Evolutionary conservation across 2,888 invertebrate species (phyloP), one percentile per base, ranked within the genome.

Genomic region (Cryptus armator): DNA sequence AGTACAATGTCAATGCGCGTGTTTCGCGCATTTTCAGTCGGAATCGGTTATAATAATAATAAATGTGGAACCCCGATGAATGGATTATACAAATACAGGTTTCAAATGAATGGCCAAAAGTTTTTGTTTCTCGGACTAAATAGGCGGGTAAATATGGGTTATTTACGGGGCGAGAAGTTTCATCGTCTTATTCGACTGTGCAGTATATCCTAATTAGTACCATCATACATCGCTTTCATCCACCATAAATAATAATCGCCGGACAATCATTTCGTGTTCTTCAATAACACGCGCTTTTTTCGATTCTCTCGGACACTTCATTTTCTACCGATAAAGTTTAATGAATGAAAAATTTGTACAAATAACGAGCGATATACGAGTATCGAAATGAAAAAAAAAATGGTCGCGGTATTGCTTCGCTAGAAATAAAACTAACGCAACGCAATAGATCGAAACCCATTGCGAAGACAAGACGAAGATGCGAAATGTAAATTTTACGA

Each of bases 41-140:
- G 81, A 74, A 37, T 64, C 68, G 72, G 66, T 81, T 84, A 59
- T 24, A 75, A 79, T 66, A 66, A 79, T 75, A 67, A 76, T 82
- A 76, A 82, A 74, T 24, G 51, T 74, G 80, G 16, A 67, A 80
- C 32, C 59, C 53, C 77, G 66, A 71, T 43, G 64, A 64, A 14
- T 71, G 71, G 75, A 76, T 76, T 66, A 89, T 90, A 92, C 90
- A 91, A 90, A 72, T 80, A 82, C 53, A 89, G 86, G 88, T 85
- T 91, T 89, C 89, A 89, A 90, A 91, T 89, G 90, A 92, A 90
- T 91, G 91, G 91, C 90, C 91, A 90, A 89, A 88, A 81, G 88
- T 74, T 79, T 62, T 72, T 76, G 64, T 51, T 32, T 56, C 59
- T 46, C 76, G 67, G 80, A 80, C 67, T 76, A 79, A 83, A 83